These are phyloP conservation scores for Ophthalmolycus amberensis DNA, from an alignment of 2,113 vertebrate genomes.

Conservation along the genomic window DNA sequence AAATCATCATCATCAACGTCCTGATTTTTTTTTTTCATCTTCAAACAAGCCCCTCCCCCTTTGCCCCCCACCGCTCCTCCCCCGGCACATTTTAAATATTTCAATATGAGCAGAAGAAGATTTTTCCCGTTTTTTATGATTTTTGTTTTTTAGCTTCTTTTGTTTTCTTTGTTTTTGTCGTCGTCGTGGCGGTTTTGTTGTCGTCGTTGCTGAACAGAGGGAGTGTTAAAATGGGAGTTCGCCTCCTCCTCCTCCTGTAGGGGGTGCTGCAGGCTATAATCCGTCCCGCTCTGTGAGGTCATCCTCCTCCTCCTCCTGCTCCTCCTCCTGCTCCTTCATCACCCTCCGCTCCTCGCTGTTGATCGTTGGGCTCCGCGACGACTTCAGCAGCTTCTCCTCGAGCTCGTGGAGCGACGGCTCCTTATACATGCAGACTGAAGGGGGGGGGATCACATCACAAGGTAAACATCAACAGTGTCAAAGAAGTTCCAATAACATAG, in stretches of 20 bases:
- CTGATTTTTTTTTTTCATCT: constrained; percentile 74
- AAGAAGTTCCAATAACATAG: too few species aligned
- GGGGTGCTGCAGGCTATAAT: constrained; percentile 68
- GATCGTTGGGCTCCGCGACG: constrained; percentile 94
- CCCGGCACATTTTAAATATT: constrained; percentile 81
- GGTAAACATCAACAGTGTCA: too few species aligned
- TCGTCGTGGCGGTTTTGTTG: too few species aligned
- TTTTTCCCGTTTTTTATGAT: constrained; percentile 1
- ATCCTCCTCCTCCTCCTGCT: constrained; percentile 92
- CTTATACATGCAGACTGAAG: constrained; percentile 98
- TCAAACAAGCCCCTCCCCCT: constrained; percentile 29
- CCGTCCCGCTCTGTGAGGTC: constrained; percentile 89
- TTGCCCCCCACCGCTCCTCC: not conserved
- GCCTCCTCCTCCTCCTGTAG: constrained; percentile 49
- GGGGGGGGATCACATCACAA: too few species aligned
- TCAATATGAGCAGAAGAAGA: constrained; percentile 86
- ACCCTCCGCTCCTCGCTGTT: constrained; percentile 86
- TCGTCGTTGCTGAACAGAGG: constrained; percentile 60
- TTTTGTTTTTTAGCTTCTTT: constrained; percentile 45
- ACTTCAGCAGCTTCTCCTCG: constrained; percentile 95
- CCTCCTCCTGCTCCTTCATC: constrained; percentile 85
- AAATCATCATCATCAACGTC: constrained; percentile 84
- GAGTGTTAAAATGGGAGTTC: constrained; percentile 70
- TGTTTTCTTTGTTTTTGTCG: constrained; percentile 47
- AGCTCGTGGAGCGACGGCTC: constrained; percentile 98